These are phyloP conservation scores for Cristatella mucedo DNA, from an alignment of 2,888 invertebrate genomes.

Conservation along the genomic window DNA sequence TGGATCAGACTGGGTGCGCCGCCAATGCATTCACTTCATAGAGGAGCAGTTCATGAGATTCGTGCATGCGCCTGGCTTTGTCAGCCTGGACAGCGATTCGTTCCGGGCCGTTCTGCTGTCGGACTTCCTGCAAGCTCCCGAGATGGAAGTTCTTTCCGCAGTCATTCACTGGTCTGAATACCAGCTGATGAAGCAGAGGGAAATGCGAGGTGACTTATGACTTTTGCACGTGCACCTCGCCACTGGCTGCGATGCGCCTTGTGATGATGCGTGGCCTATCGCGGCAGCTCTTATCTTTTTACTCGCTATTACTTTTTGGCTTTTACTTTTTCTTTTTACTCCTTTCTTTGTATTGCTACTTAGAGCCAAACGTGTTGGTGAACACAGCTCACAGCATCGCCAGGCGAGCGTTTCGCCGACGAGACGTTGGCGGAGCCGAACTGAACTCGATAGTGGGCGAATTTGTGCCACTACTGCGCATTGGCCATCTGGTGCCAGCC, in stretches of 20 bases:
- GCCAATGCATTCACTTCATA: slow-evolving; percentile 74
- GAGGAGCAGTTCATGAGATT: slow-evolving; percentile 67
- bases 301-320: too few relatives aligned
- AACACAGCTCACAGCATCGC: slow-evolving; percentile 82
- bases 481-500: slow-evolving; percentile 74
- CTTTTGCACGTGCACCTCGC: too few relatives aligned
- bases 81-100: slow-evolving; percentile 59
- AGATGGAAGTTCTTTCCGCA: slow-evolving; percentile 70
- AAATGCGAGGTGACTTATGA: slow-evolving; percentile 50
- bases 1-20: slow-evolving; percentile 78
- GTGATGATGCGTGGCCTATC: too few relatives aligned
- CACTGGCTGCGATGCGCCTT: too few relatives aligned
- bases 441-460: slow-evolving; percentile 67
- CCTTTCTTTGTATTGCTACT: too few relatives aligned
- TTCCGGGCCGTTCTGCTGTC: slow-evolving; percentile 58
- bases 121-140: slow-evolving; percentile 67
- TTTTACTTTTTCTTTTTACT: too few relatives aligned
- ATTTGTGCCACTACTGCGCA: slow-evolving; percentile 63
- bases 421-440: slow-evolving; percentile 66
- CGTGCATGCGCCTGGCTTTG: slow-evolving; percentile 48
- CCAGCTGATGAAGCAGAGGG: slow-evolving; percentile 62
- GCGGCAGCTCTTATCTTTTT: too few relatives aligned
- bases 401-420: slow-evolving; percentile 63
- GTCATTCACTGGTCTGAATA: slow-evolving; percentile 78
- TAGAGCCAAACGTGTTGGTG: slow-evolving; percentile 75